Evolutionary conservation across 1,140 invertebrate species (phyloP), one percentile per base, ranked within the genome.

Genomic region (Nasonia longicornis): DNA sequence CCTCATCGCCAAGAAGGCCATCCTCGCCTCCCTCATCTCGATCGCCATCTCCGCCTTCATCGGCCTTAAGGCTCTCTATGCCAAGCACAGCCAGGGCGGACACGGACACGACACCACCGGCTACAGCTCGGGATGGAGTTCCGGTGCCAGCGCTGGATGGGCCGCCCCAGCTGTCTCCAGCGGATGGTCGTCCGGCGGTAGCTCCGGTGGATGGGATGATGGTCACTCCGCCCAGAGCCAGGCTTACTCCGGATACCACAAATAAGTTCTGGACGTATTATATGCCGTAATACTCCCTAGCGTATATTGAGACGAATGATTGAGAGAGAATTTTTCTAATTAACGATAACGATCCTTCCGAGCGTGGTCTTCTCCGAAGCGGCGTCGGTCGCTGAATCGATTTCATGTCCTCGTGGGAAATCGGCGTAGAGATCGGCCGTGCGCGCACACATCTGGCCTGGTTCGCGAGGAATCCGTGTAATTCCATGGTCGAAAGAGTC

Each of bases 1-100:
- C 45, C 87, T 94, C 66, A 87, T 94, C 84, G 94, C 94, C 84
- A 94, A 95, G 90, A 94, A 94, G 85, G 94, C 94, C 73, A 89
- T 95, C 83, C 84, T 94, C 77, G 91, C 92, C 12, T 93, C 93
- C 6, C 83, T 94, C 64, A 88, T 94, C 31, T 94, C 94, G 4
- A 91, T 94, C 82, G 91, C 92, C 83, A 91, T 95, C 79, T 93
- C 93, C 10, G 92, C 91, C 2, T 93, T 93, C 86, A 88, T 93
- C 79, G 92, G 91, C 22, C 84, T 93, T 71, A 92, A 90, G 80
- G 90, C 92, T n/a, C 85, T 93, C 2, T 89, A 92, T 87, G 82
- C 86, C 6, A 76, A 76, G 74, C 7, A 38, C 16, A 80, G 85
- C 20, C 88, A 87, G 77, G n/a, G 84, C 45, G 86, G 84, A 20